Percentiles rank a stretch among this genome's conserved stretches.
Evolutionary conservation across 2,797 vertebrate species (phyloP).

Genomic region (Nannoperca obscura): DNA sequence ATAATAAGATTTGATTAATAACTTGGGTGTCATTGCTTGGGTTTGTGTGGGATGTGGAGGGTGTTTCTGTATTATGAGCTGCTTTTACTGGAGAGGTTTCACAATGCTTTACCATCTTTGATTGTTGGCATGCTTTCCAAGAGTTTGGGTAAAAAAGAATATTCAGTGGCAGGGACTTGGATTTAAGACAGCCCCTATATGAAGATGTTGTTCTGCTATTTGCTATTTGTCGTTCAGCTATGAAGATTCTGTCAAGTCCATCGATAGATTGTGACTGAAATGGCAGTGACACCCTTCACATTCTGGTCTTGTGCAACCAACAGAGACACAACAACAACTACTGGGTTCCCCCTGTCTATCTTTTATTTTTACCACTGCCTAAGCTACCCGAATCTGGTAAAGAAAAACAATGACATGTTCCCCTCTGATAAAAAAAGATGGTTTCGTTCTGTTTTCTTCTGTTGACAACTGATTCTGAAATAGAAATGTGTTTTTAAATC

Average conservation of each 20-base stretch:
- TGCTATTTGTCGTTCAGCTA: constrained; percentile 15
- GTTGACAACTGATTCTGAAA: background rate
- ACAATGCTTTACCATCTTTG: background rate
- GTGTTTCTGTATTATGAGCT: constrained; percentile 6
- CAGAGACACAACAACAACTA: background rate
- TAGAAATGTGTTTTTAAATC: background rate
- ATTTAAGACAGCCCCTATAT: background rate
- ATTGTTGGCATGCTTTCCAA: background rate
- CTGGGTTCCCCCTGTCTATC: background rate
- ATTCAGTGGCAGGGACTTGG: background rate
- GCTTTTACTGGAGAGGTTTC: background rate
- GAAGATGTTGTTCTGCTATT: constrained; percentile 4
- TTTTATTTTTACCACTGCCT: background rate
- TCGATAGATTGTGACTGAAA: constrained; percentile 3
- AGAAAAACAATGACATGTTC: background rate
- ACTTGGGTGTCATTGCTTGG: background rate
- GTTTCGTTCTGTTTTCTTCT: background rate
- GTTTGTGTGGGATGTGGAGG: background rate
- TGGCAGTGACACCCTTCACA: background rate
- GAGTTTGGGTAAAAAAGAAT: background rate
- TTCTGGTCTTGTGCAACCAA: background rate
- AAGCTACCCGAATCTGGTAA: background rate
- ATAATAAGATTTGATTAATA: constrained; percentile 1
- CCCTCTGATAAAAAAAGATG: background rate
- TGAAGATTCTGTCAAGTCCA: constrained; percentile 1